phyloP scores from a whole-genome alignment of 2,113 vertebrate genomes.

The Pantherophis guttatus region DNA sequence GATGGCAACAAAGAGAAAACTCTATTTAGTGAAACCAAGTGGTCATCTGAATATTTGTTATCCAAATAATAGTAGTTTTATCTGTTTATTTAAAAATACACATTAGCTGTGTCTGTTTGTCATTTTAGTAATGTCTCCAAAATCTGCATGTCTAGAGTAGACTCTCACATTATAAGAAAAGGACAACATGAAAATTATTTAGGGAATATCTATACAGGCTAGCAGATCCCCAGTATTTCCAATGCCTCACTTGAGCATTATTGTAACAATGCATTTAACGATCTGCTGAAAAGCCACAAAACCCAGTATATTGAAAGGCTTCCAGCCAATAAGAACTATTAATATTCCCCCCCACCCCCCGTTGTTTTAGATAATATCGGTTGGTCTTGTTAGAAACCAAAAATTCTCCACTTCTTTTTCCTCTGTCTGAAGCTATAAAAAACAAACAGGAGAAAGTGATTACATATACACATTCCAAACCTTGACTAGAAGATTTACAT shows the following conservation, averaged over 20 bases:
- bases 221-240: background rate
- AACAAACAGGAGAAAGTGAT: conserved; percentile 6
- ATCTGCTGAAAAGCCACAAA: conserved; percentile 13
- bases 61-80: background rate
- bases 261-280: background rate
- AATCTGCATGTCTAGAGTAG: background rate
- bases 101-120: too few relatives aligned
- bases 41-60: background rate
- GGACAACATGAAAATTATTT: background rate
- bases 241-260: background rate
- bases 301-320: conserved; percentile 5
- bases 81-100: background rate
- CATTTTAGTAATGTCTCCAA: background rate
- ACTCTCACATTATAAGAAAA: background rate
- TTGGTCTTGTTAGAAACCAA: conserved; percentile 11
- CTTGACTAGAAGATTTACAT: conserved; percentile 36
- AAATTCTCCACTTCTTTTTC: background rate
- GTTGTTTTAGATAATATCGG: background rate
- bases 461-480: background rate
- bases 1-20: background rate
- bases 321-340: background rate
- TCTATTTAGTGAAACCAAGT: background rate
- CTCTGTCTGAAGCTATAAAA: conserved; percentile 32
- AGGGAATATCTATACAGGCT: background rate
- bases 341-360: background rate